These are phyloP conservation scores for Macropodus opercularis DNA, from an alignment of 2,797 vertebrate genomes.

Conservation along the genomic window DNA sequence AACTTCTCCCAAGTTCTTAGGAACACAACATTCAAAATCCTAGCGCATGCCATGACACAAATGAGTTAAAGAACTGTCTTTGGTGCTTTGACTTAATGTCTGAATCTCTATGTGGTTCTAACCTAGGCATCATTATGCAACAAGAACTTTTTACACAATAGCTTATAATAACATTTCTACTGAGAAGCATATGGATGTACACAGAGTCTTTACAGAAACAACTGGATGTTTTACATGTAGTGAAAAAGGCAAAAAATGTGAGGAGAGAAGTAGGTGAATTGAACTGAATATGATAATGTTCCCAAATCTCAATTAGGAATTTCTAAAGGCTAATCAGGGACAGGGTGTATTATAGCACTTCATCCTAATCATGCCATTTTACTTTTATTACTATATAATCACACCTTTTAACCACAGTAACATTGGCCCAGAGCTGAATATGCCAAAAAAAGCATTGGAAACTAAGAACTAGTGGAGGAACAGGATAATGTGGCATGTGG, in stretches of 20 bases:
- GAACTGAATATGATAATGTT: constrained; percentile 3
- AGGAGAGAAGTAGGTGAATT: constrained; percentile 27
- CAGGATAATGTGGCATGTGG: not conserved
- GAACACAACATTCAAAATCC: not conserved
- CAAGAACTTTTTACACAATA: constrained; percentile 15
- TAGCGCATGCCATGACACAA: not conserved
- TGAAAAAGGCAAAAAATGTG: constrained; percentile 21
- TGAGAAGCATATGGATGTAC: constrained; percentile 11
- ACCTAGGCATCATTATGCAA: constrained; percentile 17
- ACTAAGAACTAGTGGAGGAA: constrained; percentile 23
- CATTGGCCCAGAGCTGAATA: constrained; percentile 50
- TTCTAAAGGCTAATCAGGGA: no score
- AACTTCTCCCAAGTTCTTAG: not conserved
- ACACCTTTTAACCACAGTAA: constrained; percentile 40
- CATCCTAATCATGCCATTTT: no score
- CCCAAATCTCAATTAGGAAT: no score
- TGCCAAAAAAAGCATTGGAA: constrained; percentile 21
- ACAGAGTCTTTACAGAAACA: not conserved
- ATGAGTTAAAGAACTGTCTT: constrained; percentile 4
- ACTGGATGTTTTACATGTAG: constrained; percentile 4
- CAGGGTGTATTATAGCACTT: no score
- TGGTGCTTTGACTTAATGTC: constrained; percentile 17
- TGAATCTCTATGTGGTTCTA: constrained; percentile 29
- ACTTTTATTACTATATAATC: no score
- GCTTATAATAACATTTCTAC: constrained; percentile 25